A percentile compares a stretch with the other conserved stretches of the same genome.
Evolutionary conservation across 2,797 vertebrate genomes (phyloP).

Genomic region (Periophthalmus magnuspinnatus): DNA sequence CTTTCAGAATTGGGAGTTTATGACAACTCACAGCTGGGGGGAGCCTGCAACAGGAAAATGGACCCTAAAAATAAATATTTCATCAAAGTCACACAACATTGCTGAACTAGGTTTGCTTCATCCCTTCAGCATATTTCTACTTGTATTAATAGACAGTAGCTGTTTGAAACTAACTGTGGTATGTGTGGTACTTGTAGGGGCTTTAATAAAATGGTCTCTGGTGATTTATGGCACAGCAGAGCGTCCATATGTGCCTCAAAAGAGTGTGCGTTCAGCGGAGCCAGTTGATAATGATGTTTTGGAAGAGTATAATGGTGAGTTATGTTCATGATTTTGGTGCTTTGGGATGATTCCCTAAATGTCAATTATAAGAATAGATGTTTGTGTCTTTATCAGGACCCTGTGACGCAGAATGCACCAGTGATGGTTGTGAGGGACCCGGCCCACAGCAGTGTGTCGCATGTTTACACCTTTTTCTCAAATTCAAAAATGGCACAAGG

Average conservation of each 20-base stretch:
- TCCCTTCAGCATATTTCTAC: slow-evolving; percentile 21
- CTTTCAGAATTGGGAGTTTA: slow-evolving; percentile 95
- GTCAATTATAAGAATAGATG: background rate
- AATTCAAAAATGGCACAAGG: slow-evolving; percentile 95
- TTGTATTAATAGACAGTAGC: slow-evolving; percentile 15
- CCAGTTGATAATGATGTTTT: slow-evolving; percentile 55
- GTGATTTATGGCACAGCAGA: slow-evolving; percentile 91
- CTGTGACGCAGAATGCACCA: slow-evolving; percentile 92
- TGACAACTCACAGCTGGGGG: slow-evolving; percentile 97
- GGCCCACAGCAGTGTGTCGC: slow-evolving; percentile 90
- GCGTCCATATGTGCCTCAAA: slow-evolving; percentile 80
- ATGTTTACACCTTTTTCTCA: slow-evolving; percentile 90
- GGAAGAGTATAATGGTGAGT: slow-evolving; percentile 76
- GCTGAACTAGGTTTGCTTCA: slow-evolving; percentile 80
- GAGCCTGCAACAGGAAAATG: slow-evolving; percentile 90
- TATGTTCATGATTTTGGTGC: slow-evolving; percentile 13
- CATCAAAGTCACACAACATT: slow-evolving; percentile 81
- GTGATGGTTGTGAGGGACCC: slow-evolving; percentile 92
- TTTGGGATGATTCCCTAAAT: slow-evolving; percentile 16
- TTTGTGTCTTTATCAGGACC: slow-evolving; percentile 75
- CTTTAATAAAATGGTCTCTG: slow-evolving; percentile 89
- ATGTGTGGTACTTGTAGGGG: slow-evolving; percentile 70
- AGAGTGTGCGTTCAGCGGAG: slow-evolving; percentile 79
- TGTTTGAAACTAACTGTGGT: slow-evolving; percentile 11
- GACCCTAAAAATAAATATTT: slow-evolving; percentile 88